phyloP scores from a whole-genome alignment of 2,888 invertebrate species.

The Polia nebulosa region DNA sequence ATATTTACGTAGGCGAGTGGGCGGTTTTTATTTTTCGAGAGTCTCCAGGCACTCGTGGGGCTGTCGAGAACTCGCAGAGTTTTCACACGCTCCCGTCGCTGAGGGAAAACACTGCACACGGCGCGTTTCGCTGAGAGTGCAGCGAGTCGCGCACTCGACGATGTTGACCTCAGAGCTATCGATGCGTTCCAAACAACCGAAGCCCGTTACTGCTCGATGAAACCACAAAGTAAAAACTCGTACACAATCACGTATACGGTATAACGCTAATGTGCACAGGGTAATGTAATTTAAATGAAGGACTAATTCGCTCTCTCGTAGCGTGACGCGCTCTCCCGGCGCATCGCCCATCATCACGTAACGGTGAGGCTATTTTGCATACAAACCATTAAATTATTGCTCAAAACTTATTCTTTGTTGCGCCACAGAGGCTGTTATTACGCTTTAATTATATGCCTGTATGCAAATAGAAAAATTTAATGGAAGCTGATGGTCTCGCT shows the following conservation, averaged over 20 bases:
- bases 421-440: constrained; percentile 89
- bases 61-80: constrained; percentile 78
- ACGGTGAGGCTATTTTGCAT: constrained; percentile 90
- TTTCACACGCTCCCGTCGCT: constrained; percentile 86
- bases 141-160: constrained; percentile 66
- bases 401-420: constrained; percentile 91
- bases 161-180: constrained; percentile 77
- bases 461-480: constrained; percentile 89
- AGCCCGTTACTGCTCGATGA: constrained; percentile 76
- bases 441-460: constrained; percentile 88
- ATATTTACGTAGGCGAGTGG: constrained; percentile 90
- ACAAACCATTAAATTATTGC: constrained; percentile 91
- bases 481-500: constrained; percentile 85
- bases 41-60: constrained; percentile 81
- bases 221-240: constrained; percentile 78
- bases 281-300: constrained; percentile 90
- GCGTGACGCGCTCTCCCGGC: constrained; percentile 88
- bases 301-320: constrained; percentile 88
- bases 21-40: constrained; percentile 90
- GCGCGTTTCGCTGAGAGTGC: constrained; percentile 62
- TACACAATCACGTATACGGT: constrained; percentile 80
- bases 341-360: constrained; percentile 89
- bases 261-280: constrained; percentile 76
- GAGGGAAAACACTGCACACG: constrained; percentile 77
- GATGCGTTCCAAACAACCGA: constrained; percentile 76